Percentiles rank a stretch among this genome's conserved stretches.
Evolutionary conservation across 1,140 invertebrate species (phyloP).

Genomic region (Aphelinus certus): DNA sequence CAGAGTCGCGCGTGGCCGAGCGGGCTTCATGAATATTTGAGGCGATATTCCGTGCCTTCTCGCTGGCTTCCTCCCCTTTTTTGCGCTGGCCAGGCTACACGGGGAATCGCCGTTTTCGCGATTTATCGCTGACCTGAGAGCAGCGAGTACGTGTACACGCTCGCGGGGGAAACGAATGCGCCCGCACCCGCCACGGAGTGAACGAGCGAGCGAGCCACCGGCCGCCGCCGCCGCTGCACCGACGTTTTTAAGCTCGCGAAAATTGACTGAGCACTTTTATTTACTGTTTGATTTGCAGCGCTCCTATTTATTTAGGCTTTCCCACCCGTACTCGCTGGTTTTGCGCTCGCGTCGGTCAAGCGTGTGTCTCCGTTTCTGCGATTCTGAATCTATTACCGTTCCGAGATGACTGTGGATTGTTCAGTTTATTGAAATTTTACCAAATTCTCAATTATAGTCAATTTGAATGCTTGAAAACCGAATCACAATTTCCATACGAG

Average conservation of each 20-base stretch:
- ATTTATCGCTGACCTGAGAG: constrained; percentile 36
- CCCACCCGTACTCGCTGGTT: not conserved
- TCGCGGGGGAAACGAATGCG: not conserved
- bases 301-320: constrained; percentile 20
- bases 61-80: constrained; percentile 2
- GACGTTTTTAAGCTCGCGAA: constrained; percentile 26
- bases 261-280: constrained; percentile 33
- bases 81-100: not conserved
- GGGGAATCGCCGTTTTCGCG: constrained; percentile 32
- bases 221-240: not conserved
- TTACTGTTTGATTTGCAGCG: constrained; percentile 27
- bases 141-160: not conserved
- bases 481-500: too few relatives aligned
- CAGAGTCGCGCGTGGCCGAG: constrained; percentile 6
- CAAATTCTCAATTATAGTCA: too few relatives aligned
- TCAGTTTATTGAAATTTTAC: too few relatives aligned
- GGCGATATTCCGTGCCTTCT: constrained; percentile 31
- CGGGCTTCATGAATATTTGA: constrained; percentile 42
- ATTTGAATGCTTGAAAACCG: too few relatives aligned
- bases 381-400: too few relatives aligned
- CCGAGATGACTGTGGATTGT: too few relatives aligned
- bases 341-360: not conserved
- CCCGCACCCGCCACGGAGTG: too few relatives aligned
- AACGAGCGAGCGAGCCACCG: too few relatives aligned
- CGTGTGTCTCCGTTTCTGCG: not conserved